Evolutionary conservation across 2,888 invertebrate genomes (phyloP).

Genomic region (Odontomyia ornata): DNA sequence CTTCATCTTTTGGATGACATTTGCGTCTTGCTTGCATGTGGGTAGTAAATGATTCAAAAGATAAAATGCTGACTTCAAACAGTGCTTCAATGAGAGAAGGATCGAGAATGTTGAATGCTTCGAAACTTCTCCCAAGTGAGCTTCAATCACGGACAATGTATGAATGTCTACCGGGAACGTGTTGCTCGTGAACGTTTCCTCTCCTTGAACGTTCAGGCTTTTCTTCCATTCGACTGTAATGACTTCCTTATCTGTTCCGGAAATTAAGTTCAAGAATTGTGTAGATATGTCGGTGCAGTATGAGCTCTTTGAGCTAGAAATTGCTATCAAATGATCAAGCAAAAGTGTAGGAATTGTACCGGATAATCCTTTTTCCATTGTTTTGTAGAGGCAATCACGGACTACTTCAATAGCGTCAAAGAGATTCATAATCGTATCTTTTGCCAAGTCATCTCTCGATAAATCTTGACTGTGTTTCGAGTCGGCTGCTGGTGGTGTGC

Average conservation of each 20-base stretch:
- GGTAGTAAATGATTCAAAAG: conserved; percentile 59
- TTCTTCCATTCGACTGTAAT: conserved; percentile 63
- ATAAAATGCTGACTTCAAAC: conserved; percentile 60
- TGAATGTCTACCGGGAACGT: conserved; percentile 62
- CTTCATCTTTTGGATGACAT: conserved; percentile 58
- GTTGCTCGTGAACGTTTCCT: conserved; percentile 58
- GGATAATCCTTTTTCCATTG: conserved; percentile 60
- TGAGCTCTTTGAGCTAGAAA: conserved; percentile 60
- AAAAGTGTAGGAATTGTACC: conserved; percentile 58
- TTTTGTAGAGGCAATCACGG: conserved; percentile 57
- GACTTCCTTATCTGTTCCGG: conserved; percentile 62
- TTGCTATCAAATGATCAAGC: conserved; percentile 60
- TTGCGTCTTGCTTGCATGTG: conserved; percentile 53
- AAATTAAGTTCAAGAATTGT: conserved; percentile 60
- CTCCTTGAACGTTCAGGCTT: conserved; percentile 58
- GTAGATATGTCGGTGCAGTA: conserved; percentile 60
- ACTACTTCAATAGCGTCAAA: conserved; percentile 59
- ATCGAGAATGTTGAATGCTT: conserved; percentile 59
- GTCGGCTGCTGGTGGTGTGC: conserved; percentile 35
- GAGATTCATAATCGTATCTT: conserved; percentile 59
- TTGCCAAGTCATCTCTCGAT: conserved; percentile 53
- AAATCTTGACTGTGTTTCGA: conserved; percentile 42
- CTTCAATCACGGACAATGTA: conserved; percentile 62
- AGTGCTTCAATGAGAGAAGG: conserved; percentile 61
- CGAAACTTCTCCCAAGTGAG: conserved; percentile 61